Conservation (phyloP, 2,797 vertebrate genomes). For the Thamnophis elegans region DNA sequence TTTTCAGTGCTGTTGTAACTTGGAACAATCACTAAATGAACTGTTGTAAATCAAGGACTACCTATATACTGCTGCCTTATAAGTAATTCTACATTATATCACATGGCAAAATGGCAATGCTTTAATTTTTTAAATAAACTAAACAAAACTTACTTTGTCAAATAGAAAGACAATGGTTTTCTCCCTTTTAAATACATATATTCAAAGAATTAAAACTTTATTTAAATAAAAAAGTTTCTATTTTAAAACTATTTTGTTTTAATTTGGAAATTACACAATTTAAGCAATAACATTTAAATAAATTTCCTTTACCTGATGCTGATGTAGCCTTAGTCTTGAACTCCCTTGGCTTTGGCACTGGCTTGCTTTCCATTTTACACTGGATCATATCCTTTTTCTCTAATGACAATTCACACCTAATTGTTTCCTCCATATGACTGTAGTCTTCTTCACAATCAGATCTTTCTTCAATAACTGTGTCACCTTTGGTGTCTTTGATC, state of each 20-base stretch:
- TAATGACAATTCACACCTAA: constrained; percentile 9
- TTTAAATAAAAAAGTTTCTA: not conserved
- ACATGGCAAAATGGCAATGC: not conserved
- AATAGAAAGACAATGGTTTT: not conserved
- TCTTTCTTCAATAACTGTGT: constrained; percentile 25
- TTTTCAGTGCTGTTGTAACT: not conserved
- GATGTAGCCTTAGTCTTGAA: constrained; percentile 47
- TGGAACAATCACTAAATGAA: not conserved
- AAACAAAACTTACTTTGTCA: not conserved
- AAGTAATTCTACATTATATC: not conserved
- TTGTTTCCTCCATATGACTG: not conserved
- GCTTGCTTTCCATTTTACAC: constrained; percentile 53
- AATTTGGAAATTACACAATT: not conserved
- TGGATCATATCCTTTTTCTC: constrained; percentile 16
- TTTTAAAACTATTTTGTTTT: not conserved
- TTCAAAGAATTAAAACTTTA: not conserved
- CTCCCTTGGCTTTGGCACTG: constrained; percentile 62
- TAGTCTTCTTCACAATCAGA: not conserved
- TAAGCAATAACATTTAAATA: constrained; percentile 15
- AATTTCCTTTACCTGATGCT: constrained; percentile 56
- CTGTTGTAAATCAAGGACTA: not conserved
- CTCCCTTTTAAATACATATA: not conserved
- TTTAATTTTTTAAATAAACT: not conserved
- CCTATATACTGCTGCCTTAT: not conserved
- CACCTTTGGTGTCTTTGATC: constrained; percentile 27